A percentile compares a stretch with the other conserved stretches of the same genome.
Evolutionary conservation across 2,113 vertebrate genomes (phyloP).

Genomic region (Turdus rufiventris): DNA sequence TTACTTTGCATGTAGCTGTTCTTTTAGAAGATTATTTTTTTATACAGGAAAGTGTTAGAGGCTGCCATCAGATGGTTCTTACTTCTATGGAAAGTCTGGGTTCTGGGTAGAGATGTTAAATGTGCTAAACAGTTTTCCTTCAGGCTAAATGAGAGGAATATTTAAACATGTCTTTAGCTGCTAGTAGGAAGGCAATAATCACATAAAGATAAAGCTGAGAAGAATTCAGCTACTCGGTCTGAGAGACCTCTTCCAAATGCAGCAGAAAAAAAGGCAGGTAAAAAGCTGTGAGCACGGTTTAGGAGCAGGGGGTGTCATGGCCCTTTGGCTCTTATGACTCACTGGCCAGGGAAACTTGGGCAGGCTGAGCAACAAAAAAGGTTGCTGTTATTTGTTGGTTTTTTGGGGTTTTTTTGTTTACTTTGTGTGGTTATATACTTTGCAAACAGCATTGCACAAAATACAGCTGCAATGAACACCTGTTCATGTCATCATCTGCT

Average conservation of each 20-base stretch:
- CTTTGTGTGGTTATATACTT: background rate
- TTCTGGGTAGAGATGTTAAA: background rate
- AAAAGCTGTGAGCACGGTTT: background rate
- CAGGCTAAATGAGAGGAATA: background rate
- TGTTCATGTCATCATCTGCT: background rate
- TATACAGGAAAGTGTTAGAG: background rate
- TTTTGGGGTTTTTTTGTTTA: background rate
- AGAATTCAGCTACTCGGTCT: background rate
- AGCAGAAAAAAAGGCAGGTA: background rate
- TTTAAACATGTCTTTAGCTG: background rate
- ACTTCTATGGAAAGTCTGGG: background rate
- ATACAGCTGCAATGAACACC: background rate
- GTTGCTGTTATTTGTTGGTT: background rate
- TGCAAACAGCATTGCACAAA: background rate
- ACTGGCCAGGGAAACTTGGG: background rate
- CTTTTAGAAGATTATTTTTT: background rate
- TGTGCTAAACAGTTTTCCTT: constrained; percentile 44
- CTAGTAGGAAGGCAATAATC: background rate
- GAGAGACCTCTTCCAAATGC: background rate
- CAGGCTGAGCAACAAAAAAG: background rate
- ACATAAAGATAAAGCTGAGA: background rate
- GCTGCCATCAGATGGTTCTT: constrained; percentile 9
- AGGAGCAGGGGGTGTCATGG: background rate
- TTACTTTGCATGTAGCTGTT: constrained; percentile 7
- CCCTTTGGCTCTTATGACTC: background rate